Conservation (phyloP, 2,888 invertebrate genomes). For the Petrophora chlorosata region DNA sequence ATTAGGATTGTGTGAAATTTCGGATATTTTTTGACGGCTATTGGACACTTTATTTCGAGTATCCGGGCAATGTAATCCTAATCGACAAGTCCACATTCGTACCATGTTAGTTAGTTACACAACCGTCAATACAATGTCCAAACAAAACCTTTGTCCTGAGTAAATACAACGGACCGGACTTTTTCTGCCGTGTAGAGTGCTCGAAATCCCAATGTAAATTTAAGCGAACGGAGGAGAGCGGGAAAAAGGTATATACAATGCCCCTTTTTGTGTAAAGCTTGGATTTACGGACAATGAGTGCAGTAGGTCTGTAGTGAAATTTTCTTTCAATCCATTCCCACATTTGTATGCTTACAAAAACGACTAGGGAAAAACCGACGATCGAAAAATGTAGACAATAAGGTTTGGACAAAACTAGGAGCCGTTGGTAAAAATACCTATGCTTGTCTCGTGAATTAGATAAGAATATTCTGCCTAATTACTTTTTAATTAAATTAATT, state of each 20-base stretch:
- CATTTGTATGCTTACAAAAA: background rate
- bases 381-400: too few species aligned
- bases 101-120: slow-evolving; percentile 27
- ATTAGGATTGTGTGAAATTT: background rate
- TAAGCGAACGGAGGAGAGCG: slow-evolving; percentile 21
- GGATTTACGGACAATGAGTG: slow-evolving; percentile 26
- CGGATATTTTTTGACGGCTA: background rate
- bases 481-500: too few species aligned
- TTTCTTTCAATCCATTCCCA: slow-evolving; percentile 5
- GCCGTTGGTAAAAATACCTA: too few species aligned
- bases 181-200: slow-evolving; percentile 33
- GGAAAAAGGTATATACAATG: slow-evolving; percentile 24
- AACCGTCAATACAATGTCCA: slow-evolving; percentile 36
- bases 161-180: slow-evolving; percentile 37
- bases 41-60: slow-evolving; percentile 11
- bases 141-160: slow-evolving; percentile 44
- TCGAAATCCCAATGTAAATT: slow-evolving; percentile 35
- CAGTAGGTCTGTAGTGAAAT: slow-evolving; percentile 10
- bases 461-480: too few species aligned
- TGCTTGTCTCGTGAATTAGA: too few species aligned
- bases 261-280: slow-evolving; percentile 15
- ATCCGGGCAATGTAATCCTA: slow-evolving; percentile 22
- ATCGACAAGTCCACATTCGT: slow-evolving; percentile 14
- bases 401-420: too few species aligned
- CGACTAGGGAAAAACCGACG: too few species aligned